These are phyloP conservation scores for Pterobdella sp. DNA, from an alignment of 2,888 invertebrate species.

Conservation along the genomic window DNA sequence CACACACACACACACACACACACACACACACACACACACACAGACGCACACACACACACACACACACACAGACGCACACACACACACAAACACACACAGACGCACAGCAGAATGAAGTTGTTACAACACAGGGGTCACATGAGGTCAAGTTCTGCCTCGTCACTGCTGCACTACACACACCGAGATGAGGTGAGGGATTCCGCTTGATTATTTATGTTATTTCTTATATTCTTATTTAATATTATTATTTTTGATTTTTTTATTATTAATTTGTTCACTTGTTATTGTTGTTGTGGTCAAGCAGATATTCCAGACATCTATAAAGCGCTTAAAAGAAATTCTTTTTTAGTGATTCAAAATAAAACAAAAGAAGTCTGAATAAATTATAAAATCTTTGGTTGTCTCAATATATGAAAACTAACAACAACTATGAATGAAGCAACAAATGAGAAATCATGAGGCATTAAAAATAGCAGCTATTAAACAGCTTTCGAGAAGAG, in stretches of 20 bases:
- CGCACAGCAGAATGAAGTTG: slow-evolving; percentile 37
- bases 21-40: slow-evolving; percentile 1
- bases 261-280: neutral
- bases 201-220: neutral
- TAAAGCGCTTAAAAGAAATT: too few relatives aligned
- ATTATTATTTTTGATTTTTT: too few relatives aligned
- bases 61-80: neutral
- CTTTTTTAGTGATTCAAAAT: too few relatives aligned
- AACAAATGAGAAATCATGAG: too few relatives aligned
- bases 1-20: neutral
- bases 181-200: slow-evolving; percentile 18
- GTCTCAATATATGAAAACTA: too few relatives aligned
- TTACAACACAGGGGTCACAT: slow-evolving; percentile 33
- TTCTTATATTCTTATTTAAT: neutral
- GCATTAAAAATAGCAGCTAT: too few relatives aligned
- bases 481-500: too few relatives aligned
- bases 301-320: too few relatives aligned
- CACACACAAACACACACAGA: slow-evolving; percentile 24
- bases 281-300: slow-evolving; percentile 12
- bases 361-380: too few relatives aligned
- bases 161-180: slow-evolving; percentile 28
- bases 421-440: too few relatives aligned
- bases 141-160: slow-evolving; percentile 31
- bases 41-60: neutral
- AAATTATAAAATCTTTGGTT: too few relatives aligned